A percentile compares a stretch with the other conserved stretches of the same genome.
Conservation (phyloP, 2,113 vertebrate species). For the Bostrychus sinensis region DNA sequence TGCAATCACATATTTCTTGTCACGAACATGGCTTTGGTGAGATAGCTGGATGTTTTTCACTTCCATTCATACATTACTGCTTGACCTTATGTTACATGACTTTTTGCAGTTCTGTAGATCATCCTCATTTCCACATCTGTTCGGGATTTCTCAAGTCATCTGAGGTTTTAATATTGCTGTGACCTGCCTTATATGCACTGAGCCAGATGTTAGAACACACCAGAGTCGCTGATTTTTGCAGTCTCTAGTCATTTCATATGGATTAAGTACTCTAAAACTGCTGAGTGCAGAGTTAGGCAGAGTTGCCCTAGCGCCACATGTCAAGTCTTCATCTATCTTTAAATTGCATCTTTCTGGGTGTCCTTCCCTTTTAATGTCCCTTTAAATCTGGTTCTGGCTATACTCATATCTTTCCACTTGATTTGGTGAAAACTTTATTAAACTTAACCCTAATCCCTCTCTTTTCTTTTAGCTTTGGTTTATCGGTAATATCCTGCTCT, state of each 20-base stretch:
- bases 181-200: conserved; percentile 25
- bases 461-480: conserved; percentile 7
- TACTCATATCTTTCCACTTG: conserved; percentile 19
- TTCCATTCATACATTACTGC: background rate
- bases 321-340: conserved; percentile 19
- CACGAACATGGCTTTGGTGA: conserved; percentile 2
- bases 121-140: conserved; percentile 32
- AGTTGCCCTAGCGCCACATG: conserved; percentile 33
- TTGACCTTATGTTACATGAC: conserved; percentile 4
- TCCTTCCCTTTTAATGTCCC: conserved; percentile 6
- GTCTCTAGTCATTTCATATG: conserved; percentile 41
- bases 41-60: background rate
- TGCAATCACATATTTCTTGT: conserved; percentile 35
- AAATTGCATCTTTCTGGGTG: conserved; percentile 2
- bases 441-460: background rate
- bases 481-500: conserved; percentile 1
- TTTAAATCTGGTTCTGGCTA: conserved; percentile 10
- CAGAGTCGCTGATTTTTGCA: conserved; percentile 23
- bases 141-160: conserved; percentile 18
- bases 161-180: conserved; percentile 28
- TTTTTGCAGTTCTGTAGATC: background rate
- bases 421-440: conserved; percentile 14
- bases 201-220: conserved; percentile 43
- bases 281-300: conserved; percentile 32
- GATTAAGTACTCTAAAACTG: conserved; percentile 40